Evolutionary conservation across 1,140 invertebrate genomes (phyloP), one percentile per base, ranked within the genome.

Genomic region (Conus ventricosus): DNA sequence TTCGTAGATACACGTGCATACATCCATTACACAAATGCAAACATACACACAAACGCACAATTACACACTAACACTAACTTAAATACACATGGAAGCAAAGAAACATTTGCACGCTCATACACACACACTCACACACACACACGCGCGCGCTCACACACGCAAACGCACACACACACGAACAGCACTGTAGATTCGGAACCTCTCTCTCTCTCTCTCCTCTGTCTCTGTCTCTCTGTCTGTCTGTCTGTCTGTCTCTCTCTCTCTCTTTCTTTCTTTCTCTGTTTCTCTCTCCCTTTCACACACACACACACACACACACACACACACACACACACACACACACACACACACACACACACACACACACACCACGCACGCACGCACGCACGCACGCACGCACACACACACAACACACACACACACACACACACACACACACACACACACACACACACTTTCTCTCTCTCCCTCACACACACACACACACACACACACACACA

Each of bases 91-190:
- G 85, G 13, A 83, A 11, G 6, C 6, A 25, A 54, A 81, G 0
- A 83, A 13, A 78, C 76, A 71, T n/a, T 89, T 87, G 11, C 67
- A 71, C 7, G 91, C 63, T 53, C 67, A 82, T 27, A 93, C 80
- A 81, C 89, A 91, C 91, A 92, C 91, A n/a, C 88, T 88, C 1
- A 93, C 84, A 39, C 93, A 80, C n/a, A 92, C 71, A 94, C 82
- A 85, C 91, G 92, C 23, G 92, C 90, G 27, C 93, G 81, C 0
- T 88, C 91, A 27, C 92, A 85, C 51, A 89, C 86, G 25, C 93
- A 78, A 15, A 92, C 82, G 57, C 91, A 88, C 20, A 92, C 87
- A 6, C 86, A 90, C 39, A 3, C 39, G 39, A 39, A 39, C 39
- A 39, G 39, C 39, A 39, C 39, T 39, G 39, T 39, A 39, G 39